phyloP scores from a whole-genome alignment of 2,113 vertebrate genomes.

The Vombatus ursinus region DNA sequence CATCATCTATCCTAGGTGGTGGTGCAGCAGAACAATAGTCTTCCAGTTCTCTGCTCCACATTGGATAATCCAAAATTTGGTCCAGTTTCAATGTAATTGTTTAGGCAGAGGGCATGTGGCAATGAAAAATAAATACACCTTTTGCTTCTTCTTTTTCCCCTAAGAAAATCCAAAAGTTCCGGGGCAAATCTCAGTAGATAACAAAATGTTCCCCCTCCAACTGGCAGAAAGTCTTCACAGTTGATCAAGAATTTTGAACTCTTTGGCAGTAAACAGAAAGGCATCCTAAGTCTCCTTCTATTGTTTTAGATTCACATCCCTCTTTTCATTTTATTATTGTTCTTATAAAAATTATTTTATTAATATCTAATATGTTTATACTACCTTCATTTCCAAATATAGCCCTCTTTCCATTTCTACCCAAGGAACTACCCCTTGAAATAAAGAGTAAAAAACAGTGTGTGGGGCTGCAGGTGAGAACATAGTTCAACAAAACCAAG shows the following conservation, averaged over 20 bases:
- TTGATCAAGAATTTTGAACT: not conserved
- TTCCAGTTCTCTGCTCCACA: not conserved
- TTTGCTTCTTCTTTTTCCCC: not conserved
- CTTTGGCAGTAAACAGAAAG: not conserved
- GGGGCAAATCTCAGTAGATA: not conserved
- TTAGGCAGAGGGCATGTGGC: not conserved
- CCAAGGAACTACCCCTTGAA: not conserved
- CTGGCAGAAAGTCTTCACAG: not conserved
- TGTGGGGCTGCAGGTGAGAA: not conserved
- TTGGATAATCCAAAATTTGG: not conserved
- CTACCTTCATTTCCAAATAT: not conserved
- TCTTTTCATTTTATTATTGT: not conserved
- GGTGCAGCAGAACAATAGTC: not conserved
- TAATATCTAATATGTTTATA: not conserved
- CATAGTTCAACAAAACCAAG: not conserved
- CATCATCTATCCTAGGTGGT: not conserved
- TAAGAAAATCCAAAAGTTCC: not conserved
- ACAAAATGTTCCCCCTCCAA: not conserved
- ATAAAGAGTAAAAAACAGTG: not conserved
- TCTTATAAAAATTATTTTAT: not conserved
- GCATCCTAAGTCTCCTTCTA: not conserved
- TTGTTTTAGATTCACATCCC: not conserved
- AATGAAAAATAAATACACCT: not conserved
- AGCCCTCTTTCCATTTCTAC: not conserved
- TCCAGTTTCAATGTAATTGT: not conserved